These are phyloP conservation scores for Sorex araneus DNA, from an alignment of 2,113 vertebrate genomes.

Conservation along the genomic window DNA sequence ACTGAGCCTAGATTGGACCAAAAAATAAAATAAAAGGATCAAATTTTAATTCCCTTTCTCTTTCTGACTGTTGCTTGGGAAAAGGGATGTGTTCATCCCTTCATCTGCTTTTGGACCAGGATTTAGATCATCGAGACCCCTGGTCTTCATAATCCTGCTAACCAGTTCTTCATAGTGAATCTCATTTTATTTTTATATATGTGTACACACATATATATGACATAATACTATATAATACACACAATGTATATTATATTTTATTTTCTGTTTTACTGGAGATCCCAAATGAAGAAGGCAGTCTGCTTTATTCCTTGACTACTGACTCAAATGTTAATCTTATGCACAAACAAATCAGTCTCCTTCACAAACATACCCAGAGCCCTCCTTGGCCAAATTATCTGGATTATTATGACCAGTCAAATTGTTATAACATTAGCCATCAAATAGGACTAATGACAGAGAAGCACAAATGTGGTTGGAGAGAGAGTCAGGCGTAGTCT, in stretches of 20 bases:
- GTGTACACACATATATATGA: background rate
- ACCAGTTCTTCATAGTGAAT: background rate
- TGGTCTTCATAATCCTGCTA: background rate
- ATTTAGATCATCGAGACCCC: background rate
- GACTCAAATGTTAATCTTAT: background rate
- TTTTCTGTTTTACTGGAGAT: conserved; percentile 14
- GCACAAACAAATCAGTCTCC: background rate
- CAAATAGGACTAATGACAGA: background rate
- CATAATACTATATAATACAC: background rate
- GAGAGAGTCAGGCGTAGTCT: background rate
- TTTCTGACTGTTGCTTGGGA: background rate
- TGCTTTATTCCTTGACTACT: background rate
- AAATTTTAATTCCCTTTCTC: background rate
- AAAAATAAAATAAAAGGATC: background rate
- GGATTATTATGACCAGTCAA: background rate
- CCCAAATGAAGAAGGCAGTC: background rate
- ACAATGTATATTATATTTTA: background rate
- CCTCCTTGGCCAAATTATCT: background rate
- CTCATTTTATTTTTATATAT: no score
- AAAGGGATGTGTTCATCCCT: background rate
- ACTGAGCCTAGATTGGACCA: background rate
- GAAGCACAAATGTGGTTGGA: no score
- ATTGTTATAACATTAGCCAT: background rate
- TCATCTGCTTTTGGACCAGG: background rate
- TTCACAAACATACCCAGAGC: background rate